Conservation (phyloP, 2,888 invertebrate genomes). For the Andrena dorsata region DNA sequence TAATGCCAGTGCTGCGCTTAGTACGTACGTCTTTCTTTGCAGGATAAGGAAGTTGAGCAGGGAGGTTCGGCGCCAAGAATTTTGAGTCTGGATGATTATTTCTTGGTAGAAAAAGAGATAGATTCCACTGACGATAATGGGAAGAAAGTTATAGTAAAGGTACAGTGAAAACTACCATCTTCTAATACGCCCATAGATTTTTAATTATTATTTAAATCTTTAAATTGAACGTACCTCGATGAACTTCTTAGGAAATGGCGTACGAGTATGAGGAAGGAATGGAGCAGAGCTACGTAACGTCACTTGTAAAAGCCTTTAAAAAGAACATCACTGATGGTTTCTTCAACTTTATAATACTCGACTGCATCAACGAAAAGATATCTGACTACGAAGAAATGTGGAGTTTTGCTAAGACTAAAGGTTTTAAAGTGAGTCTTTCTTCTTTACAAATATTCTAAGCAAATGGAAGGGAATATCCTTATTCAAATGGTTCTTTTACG, state of each 20-base stretch:
- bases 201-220: slow-evolving; percentile 1
- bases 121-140: slow-evolving; percentile 91
- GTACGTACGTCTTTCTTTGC: slow-evolving; percentile 58
- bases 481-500: not conserved
- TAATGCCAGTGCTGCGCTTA: not conserved
- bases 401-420: slow-evolving; percentile 93
- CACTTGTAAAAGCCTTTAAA: slow-evolving; percentile 95
- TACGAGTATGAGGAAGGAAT: slow-evolving; percentile 95
- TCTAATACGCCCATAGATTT: not conserved
- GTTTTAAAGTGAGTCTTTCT: slow-evolving; percentile 90
- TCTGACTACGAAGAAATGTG: slow-evolving; percentile 95
- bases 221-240: slow-evolving; percentile 1
- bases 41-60: slow-evolving; percentile 92
- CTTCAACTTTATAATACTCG: slow-evolving; percentile 96
- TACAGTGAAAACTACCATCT: slow-evolving; percentile 65
- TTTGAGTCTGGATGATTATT: slow-evolving; percentile 97
- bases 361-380: slow-evolving; percentile 94
- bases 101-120: slow-evolving; percentile 94
- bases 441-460: not conserved
- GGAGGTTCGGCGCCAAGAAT: slow-evolving; percentile 96
- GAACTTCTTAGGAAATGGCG: slow-evolving; percentile 88
- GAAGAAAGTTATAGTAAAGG: slow-evolving; percentile 89
- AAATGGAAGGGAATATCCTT: not conserved
- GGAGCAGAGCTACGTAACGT: slow-evolving; percentile 93
- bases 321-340: slow-evolving; percentile 95